Conservation (phyloP, 1,140 invertebrate species). For the Argopecten irradians region DNA sequence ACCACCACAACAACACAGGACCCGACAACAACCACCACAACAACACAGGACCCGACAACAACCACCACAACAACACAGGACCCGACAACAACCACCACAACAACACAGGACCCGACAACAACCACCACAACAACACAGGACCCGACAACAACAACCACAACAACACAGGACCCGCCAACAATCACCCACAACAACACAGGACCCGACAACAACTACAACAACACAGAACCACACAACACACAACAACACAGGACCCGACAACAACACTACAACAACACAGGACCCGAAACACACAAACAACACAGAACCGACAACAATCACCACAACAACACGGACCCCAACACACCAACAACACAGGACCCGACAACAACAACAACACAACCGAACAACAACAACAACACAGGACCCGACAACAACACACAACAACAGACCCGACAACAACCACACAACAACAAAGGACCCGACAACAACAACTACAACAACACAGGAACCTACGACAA, state of each 20-base stretch:
- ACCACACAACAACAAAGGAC: not conserved
- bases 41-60: no score
- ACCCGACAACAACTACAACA: no score
- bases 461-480: not conserved
- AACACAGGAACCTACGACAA: not conserved
- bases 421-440: not conserved
- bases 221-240: no score
- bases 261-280: not conserved
- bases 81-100: no score
- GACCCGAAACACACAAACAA: not conserved
- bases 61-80: no score
- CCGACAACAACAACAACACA: not conserved
- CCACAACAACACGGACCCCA: not conserved
- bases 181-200: no score
- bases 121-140: no score
- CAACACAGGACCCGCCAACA: no score
- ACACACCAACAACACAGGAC: not conserved
- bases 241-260: no score
- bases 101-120: no score
- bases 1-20: not conserved
- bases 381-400: not conserved
- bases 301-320: not conserved
- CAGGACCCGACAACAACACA: not conserved
- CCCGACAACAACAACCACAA: no score
- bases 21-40: no score